These are phyloP conservation scores for Priocnemis perturbator DNA, from an alignment of 2,888 invertebrate species.

Conservation along the genomic window DNA sequence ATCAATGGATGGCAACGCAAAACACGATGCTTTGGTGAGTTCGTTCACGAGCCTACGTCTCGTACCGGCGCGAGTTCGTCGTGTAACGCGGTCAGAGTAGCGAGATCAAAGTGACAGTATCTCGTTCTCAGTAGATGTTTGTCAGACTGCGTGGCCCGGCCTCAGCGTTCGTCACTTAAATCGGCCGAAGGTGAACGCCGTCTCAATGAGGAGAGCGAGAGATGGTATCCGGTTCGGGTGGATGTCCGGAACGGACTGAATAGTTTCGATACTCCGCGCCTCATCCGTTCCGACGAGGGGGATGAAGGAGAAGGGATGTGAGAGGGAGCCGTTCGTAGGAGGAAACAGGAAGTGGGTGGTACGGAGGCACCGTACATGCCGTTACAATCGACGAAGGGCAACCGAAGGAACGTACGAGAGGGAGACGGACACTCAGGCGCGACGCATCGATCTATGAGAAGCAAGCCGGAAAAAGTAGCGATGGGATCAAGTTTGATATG, in stretches of 20 bases:
- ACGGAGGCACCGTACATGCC: constrained; percentile 61
- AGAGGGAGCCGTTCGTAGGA: constrained; percentile 25
- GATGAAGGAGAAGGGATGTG: constrained; percentile 14
- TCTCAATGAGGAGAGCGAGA: not conserved
- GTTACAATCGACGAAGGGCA: constrained; percentile 46
- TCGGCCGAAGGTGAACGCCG: not conserved
- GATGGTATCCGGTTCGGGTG: constrained; percentile 37
- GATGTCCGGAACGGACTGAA: constrained; percentile 58
- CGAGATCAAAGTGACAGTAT: not conserved
- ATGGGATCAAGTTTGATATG: too few relatives aligned
- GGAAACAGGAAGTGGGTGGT: constrained; percentile 65
- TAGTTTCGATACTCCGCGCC: constrained; percentile 38
- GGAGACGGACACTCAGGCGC: constrained; percentile 54
- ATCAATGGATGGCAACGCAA: too few relatives aligned
- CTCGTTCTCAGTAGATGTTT: not conserved
- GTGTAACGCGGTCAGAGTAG: too few relatives aligned
- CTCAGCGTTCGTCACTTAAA: not conserved
- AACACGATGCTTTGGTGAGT: too few relatives aligned
- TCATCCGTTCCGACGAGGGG: constrained; percentile 24
- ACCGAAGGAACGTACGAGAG: too few relatives aligned
- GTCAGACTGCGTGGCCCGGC: not conserved
- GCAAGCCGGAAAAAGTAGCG: constrained; percentile 26
- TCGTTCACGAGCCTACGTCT: too few relatives aligned
- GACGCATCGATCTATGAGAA: constrained; percentile 68
- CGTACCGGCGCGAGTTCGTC: too few relatives aligned